Conservation (phyloP, 2,797 vertebrate species). For the Urocyon cinereoargenteus region DNA sequence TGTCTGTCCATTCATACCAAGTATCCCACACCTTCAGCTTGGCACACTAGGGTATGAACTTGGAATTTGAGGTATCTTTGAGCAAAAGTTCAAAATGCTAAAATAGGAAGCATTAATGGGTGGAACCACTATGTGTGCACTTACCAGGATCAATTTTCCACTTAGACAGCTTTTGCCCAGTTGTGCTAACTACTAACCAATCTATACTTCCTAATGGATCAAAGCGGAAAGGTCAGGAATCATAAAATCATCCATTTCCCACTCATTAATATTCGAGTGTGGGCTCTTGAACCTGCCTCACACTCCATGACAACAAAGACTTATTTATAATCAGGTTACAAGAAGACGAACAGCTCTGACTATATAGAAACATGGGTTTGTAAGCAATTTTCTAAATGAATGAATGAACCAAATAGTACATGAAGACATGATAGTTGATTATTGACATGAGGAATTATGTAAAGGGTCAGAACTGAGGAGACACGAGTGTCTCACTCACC, state of each 20-base stretch:
- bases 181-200: slow-evolving; percentile 86
- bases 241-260: slow-evolving; percentile 84
- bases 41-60: slow-evolving; percentile 76
- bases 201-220: slow-evolving; percentile 87
- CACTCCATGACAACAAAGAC: background rate
- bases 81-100: slow-evolving; percentile 86
- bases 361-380: background rate
- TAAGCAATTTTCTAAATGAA: background rate
- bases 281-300: slow-evolving; percentile 42
- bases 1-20: slow-evolving; percentile 60
- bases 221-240: slow-evolving; percentile 83
- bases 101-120: slow-evolving; percentile 82
- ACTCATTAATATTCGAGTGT: slow-evolving; percentile 84
- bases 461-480: background rate
- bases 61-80: slow-evolving; percentile 75
- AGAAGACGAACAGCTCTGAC: background rate
- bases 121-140: slow-evolving; percentile 82
- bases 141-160: slow-evolving; percentile 89
- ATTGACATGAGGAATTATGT: background rate
- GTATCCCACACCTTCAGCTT: slow-evolving; percentile 76
- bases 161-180: slow-evolving; percentile 86
- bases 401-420: background rate
- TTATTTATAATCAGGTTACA: slow-evolving; percentile 61
- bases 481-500: background rate
- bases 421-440: background rate